Conservation (phyloP, 1,140 invertebrate genomes). For the Saccostrea echinata region DNA sequence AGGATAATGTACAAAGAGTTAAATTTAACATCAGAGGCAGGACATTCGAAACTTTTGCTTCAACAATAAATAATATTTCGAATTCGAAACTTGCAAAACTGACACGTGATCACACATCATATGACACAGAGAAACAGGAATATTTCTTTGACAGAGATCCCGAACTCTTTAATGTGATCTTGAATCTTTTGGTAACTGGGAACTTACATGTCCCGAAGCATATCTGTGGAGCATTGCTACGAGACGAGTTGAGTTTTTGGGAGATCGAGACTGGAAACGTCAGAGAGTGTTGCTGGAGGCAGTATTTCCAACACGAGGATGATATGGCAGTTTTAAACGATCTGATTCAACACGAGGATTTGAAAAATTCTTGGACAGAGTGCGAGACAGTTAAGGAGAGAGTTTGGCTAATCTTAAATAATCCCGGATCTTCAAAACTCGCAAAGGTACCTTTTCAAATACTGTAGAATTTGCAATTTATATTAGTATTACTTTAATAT, state of each 20-base stretch:
- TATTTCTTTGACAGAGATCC: conserved; percentile 99
- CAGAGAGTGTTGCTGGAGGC: conserved; percentile 97
- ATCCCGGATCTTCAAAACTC: conserved; percentile 52
- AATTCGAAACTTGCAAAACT: conserved; percentile 42
- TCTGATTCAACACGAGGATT: conserved; percentile 82
- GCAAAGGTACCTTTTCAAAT: conserved; percentile 50
- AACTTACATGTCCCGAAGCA: conserved; percentile 98
- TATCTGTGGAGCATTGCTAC: conserved; percentile 98
- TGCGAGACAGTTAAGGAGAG: conserved; percentile 97
- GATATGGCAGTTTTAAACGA: conserved; percentile 59
- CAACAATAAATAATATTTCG: conserved; percentile 43
- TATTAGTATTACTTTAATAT: too few species aligned
- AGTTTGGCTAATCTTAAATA: conserved; percentile 86
- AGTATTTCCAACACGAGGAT: conserved; percentile 98
- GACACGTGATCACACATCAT: conserved; percentile 87
- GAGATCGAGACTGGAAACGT: conserved; percentile 99
- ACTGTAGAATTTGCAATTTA: too few species aligned
- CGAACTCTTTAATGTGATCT: conserved; percentile 97
- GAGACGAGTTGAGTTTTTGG: conserved; percentile 98
- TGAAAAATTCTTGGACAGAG: conserved; percentile 65
- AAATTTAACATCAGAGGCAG: conserved; percentile 55
- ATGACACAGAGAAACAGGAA: conserved; percentile 95
- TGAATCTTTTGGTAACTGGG: conserved; percentile 98
- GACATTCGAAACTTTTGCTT: conserved; percentile 42
- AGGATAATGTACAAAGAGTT: background rate